Evolutionary conservation across 2,888 invertebrate species (phyloP).

Genomic region (Netelia melanura): DNA sequence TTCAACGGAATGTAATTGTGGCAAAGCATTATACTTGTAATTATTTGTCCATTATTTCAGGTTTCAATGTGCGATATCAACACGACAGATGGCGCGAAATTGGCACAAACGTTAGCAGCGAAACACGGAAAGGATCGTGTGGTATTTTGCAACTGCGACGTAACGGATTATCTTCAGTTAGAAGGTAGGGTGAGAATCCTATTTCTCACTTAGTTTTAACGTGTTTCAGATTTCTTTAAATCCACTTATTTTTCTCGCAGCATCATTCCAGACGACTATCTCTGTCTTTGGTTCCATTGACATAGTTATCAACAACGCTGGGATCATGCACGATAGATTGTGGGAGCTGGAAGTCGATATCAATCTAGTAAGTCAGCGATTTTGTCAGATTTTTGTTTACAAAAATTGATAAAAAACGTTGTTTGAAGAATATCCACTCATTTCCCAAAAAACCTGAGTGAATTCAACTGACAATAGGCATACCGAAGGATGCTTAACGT

Average conservation of each 20-base stretch:
- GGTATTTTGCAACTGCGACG: conserved; percentile 91
- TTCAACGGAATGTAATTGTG: conserved; percentile 10
- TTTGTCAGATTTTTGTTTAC: not conserved
- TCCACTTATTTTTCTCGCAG: conserved; percentile 84
- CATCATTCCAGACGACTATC: conserved; percentile 91
- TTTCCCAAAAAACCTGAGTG: too few relatives aligned
- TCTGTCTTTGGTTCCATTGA: conserved; percentile 90
- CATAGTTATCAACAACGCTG: conserved; percentile 93
- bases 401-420: too few relatives aligned
- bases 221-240: conserved; percentile 23
- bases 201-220: conserved; percentile 6
- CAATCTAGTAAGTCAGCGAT: conserved; percentile 88
- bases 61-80: conserved; percentile 92
- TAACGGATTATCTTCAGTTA: conserved; percentile 92
- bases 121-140: conserved; percentile 90
- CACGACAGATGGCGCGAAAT: conserved; percentile 89
- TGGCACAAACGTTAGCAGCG: conserved; percentile 88
- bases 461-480: too few relatives aligned
- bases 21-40: conserved; percentile 5
- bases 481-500: too few relatives aligned
- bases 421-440: too few relatives aligned
- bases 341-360: conserved; percentile 92
- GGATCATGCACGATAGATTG: conserved; percentile 91
- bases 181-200: conserved; percentile 86
- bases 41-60: conserved; percentile 82